phyloP scores from a whole-genome alignment of 2,113 vertebrate genomes.

The Carassius gibelio region DNA sequence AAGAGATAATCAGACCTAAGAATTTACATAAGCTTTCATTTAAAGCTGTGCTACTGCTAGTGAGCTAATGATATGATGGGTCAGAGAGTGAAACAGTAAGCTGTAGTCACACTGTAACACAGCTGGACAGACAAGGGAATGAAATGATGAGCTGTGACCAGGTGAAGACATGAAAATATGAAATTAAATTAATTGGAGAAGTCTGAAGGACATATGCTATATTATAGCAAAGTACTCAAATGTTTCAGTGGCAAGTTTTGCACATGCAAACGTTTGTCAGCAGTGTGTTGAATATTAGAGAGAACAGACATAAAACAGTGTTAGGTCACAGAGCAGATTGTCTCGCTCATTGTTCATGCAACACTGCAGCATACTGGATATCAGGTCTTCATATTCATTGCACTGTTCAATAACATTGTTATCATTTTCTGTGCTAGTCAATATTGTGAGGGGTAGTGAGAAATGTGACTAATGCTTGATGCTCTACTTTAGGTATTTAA shows the following conservation, averaged over 20 bases:
- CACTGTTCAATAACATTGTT: neutral
- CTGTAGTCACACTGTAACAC: neutral
- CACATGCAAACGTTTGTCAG: neutral
- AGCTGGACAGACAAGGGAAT: neutral
- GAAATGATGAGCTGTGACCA: too few species aligned
- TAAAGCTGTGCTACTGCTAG: neutral
- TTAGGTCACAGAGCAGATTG: neutral
- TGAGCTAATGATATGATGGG: neutral
- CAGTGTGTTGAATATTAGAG: neutral
- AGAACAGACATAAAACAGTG: neutral
- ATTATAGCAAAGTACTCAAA: neutral
- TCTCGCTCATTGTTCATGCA: neutral
- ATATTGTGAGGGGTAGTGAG: constrained; percentile 3
- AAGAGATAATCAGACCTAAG: constrained; percentile 23
- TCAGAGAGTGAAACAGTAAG: neutral
- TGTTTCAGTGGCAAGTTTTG: neutral
- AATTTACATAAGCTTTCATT: constrained; percentile 40
- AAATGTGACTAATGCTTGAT: constrained; percentile 1
- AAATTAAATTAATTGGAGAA: too few species aligned
- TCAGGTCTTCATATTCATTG: neutral
- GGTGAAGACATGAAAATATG: too few species aligned
- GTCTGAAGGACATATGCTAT: too few species aligned
- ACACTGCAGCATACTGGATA: neutral
- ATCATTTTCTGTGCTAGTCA: neutral
- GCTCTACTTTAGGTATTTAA: neutral